Percentiles rank a stretch among this genome's conserved stretches.
These are phyloP conservation scores for Thaleichthys pacificus DNA, from an alignment of 2,797 vertebrate genomes.

Conservation along the genomic window DNA sequence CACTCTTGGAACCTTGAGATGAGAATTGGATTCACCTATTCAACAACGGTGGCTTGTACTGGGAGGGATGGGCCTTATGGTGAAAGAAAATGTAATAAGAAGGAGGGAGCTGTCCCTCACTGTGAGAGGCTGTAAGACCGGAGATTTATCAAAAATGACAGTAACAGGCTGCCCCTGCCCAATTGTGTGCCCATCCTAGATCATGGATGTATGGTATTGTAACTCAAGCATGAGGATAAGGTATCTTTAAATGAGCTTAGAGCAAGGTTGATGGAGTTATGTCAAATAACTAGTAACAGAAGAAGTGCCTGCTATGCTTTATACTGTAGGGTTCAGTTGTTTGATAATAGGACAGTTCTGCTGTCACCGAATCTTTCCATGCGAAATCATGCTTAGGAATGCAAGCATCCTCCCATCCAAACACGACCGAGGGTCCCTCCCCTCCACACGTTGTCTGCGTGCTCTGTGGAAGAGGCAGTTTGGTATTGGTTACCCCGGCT, in stretches of 20 bases:
- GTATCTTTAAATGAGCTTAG: constrained; percentile 23
- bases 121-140: constrained; percentile 23
- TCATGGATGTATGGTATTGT: constrained; percentile 11
- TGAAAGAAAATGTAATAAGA: constrained; percentile 35
- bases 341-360: background rate
- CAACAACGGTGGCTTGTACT: constrained; percentile 37
- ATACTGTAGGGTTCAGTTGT: background rate
- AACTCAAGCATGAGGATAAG: constrained; percentile 25
- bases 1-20: constrained; percentile 22
- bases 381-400: constrained; percentile 8
- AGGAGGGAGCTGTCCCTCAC: background rate
- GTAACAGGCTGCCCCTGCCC: constrained; percentile 27
- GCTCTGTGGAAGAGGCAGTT: constrained; percentile 21
- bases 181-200: constrained; percentile 25
- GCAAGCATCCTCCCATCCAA: background rate
- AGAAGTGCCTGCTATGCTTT: background rate
- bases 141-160: constrained; percentile 16
- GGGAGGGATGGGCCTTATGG: constrained; percentile 36
- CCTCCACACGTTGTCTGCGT: constrained; percentile 58
- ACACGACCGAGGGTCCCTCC: constrained; percentile 67
- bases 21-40: constrained; percentile 45
- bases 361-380: too few species aligned
- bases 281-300: too few species aligned
- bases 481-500: constrained; percentile 79
- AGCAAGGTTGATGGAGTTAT: constrained; percentile 6